Conservation (phyloP, 1,140 invertebrate genomes). For the Dreissena polymorpha region DNA sequence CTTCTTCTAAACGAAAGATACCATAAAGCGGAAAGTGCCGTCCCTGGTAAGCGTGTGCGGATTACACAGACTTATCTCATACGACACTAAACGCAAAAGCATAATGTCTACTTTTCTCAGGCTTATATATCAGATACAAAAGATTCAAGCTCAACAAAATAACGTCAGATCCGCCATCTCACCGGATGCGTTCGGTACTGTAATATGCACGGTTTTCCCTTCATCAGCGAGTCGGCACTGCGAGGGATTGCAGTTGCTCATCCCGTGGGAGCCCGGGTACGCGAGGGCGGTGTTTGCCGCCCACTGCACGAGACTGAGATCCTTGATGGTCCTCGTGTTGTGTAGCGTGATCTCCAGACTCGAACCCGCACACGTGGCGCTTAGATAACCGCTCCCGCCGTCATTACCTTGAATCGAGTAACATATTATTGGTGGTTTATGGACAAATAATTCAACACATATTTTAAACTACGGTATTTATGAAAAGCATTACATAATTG, state of each 20-base stretch:
- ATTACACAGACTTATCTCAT: no score
- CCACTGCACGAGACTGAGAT: constrained; percentile 66
- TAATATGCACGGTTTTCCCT: constrained; percentile 59
- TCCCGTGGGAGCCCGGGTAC: constrained; percentile 57
- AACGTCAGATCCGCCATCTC: background rate
- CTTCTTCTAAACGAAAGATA: no score
- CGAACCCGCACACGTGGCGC: constrained; percentile 57
- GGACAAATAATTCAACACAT: no score
- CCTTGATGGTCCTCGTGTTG: constrained; percentile 61
- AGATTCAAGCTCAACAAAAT: background rate
- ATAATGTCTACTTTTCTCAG: no score
- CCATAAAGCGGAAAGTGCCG: no score
- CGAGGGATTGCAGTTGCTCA: constrained; percentile 61
- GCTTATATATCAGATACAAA: background rate
- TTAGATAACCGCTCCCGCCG: constrained; percentile 66
- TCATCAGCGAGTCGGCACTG: constrained; percentile 61
- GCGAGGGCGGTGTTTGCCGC: constrained; percentile 54
- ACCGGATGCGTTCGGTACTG: constrained; percentile 64
- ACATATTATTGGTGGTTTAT: no score
- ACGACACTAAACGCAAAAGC: no score
- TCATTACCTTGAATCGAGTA: constrained; percentile 32
- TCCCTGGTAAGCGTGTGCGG: no score
- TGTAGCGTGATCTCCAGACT: constrained; percentile 61
- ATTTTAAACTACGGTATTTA: no score
- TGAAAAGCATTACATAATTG: no score